These are phyloP conservation scores for Coendou prehensilis DNA, from an alignment of 2,797 vertebrate genomes.

Conservation along the genomic window DNA sequence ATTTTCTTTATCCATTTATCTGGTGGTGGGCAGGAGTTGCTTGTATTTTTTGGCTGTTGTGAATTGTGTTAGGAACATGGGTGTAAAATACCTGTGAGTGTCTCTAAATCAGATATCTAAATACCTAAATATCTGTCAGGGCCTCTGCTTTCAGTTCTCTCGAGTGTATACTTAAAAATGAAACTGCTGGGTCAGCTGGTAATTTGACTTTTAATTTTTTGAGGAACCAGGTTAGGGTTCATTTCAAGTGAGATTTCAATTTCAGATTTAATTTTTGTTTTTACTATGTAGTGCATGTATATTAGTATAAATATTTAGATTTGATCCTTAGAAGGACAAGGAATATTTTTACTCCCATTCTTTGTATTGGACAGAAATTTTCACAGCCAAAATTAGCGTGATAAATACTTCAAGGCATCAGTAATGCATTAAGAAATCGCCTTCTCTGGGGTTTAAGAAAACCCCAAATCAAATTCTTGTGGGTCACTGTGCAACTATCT, in stretches of 20 bases:
- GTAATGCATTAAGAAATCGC: not conserved
- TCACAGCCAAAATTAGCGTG: not conserved
- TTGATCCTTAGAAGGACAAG: not conserved
- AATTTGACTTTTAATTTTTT: not conserved
- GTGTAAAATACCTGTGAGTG: not conserved
- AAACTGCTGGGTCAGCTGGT: not conserved
- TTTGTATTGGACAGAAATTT: not conserved
- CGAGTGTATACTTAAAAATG: too few species aligned
- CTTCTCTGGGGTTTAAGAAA: not conserved
- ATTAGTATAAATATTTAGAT: not conserved
- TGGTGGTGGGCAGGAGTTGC: too few species aligned
- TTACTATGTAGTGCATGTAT: not conserved
- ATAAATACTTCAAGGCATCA: not conserved
- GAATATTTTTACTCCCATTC: not conserved
- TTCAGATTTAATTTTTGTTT: not conserved
- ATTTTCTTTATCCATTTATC: not conserved
- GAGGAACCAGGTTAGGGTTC: not conserved
- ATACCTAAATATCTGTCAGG: not conserved
- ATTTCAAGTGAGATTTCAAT: not conserved
- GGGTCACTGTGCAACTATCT: fast-evolving
- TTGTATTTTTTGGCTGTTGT: not conserved
- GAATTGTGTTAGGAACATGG: not conserved
- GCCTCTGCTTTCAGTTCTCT: not conserved
- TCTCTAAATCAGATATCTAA: not conserved
- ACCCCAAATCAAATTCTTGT: not conserved